Conservation (phyloP, 2,797 vertebrate species). For the Gambusia yucatana region DNA sequence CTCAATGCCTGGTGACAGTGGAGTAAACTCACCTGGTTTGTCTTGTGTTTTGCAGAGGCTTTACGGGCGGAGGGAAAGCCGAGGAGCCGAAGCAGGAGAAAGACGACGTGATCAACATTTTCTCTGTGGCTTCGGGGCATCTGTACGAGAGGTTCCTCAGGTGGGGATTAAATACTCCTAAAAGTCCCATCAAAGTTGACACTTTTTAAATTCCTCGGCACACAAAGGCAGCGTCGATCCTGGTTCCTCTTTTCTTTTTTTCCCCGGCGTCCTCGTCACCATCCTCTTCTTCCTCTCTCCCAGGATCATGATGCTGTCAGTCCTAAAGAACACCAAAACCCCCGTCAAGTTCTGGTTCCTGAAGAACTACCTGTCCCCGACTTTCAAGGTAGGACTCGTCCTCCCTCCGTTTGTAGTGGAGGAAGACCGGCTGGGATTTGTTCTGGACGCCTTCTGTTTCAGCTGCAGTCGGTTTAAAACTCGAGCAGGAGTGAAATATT, state of each 20-base stretch:
- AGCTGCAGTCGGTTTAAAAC: constrained; percentile 4
- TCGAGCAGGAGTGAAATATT: not conserved
- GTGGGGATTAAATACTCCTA: constrained; percentile 65
- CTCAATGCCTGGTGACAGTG: not conserved
- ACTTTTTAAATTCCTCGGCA: not conserved
- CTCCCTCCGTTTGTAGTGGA: not conserved
- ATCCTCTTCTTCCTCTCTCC: constrained; percentile 10
- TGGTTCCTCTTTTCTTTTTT: not conserved
- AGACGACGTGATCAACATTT: constrained; percentile 96
- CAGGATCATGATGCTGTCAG: constrained; percentile 99
- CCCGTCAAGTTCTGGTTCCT: constrained; percentile 99
- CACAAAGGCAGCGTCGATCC: constrained; percentile 12
- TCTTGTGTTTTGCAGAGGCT: constrained; percentile 83
- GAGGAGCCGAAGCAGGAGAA: constrained; percentile 93
- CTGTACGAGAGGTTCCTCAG: constrained; percentile 97
- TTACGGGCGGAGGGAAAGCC: constrained; percentile 88
- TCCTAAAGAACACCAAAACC: constrained; percentile 95
- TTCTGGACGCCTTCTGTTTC: constrained; percentile 12
- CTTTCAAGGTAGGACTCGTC: constrained; percentile 89
- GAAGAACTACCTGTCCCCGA: constrained; percentile 98
- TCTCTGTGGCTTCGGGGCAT: constrained; percentile 97
- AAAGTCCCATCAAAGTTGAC: constrained; percentile 9
- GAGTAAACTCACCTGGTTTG: not conserved
- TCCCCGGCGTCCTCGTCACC: not conserved
- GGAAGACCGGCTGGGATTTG: not conserved